Evolutionary conservation across 2,888 invertebrate genomes (phyloP).

Genomic region (Dryadula phaetusa): DNA sequence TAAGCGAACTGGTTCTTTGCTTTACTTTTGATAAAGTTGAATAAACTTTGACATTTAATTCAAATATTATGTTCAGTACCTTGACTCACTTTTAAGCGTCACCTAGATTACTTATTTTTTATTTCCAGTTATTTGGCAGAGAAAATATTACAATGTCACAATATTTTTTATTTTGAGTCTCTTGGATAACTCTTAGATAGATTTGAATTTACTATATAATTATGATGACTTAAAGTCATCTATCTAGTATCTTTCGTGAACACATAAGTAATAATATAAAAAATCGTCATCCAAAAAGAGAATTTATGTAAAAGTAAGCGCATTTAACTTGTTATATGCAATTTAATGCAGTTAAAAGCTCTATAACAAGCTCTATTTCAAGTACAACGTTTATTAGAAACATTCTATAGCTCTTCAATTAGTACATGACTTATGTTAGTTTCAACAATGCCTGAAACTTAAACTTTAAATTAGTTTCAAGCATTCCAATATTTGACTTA

Average conservation of each 20-base stretch:
- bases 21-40: slow-evolving; percentile 1
- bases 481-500: slow-evolving; percentile 23
- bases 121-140: neutral
- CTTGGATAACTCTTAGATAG: too few species aligned
- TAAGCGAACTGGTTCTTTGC: neutral
- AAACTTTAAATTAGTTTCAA: slow-evolving; percentile 29
- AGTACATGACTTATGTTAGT: neutral
- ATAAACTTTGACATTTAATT: slow-evolving; percentile 3
- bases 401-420: neutral
- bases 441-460: slow-evolving; percentile 20
- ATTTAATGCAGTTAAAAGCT: neutral
- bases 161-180: too few species aligned
- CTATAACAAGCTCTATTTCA: neutral
- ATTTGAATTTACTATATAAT: too few species aligned
- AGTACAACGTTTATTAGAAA: slow-evolving; percentile 1
- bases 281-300: too few species aligned
- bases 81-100: neutral
- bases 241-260: too few species aligned
- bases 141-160: too few species aligned
- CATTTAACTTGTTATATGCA: neutral
- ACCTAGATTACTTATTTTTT: neutral
- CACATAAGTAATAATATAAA: too few species aligned
- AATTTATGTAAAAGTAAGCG: too few species aligned
- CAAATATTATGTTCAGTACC: neutral
- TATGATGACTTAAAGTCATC: too few species aligned